phyloP scores from a whole-genome alignment of 2,113 vertebrate genomes.

The Holacanthus passer region DNA sequence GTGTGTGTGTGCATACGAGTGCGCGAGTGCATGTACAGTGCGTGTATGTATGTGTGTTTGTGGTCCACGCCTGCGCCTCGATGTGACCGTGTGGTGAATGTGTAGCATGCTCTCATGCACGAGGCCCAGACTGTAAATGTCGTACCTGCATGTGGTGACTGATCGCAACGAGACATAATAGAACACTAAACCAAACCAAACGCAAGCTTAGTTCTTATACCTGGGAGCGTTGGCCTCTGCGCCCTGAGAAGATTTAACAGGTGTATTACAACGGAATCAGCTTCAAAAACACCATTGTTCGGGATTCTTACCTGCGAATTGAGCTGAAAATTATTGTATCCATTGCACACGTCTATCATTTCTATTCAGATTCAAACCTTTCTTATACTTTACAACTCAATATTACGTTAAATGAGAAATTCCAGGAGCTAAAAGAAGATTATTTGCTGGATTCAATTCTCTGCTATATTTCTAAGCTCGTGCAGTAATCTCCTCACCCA shows the following conservation, averaged over 20 bases:
- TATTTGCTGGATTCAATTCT: not conserved
- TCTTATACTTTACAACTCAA: slow-evolving; percentile 2
- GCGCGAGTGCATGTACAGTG: slow-evolving; percentile 37
- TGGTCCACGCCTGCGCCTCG: slow-evolving; percentile 63
- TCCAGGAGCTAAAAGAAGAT: slow-evolving; percentile 17
- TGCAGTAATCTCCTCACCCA: slow-evolving; percentile 17
- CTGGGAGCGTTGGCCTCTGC: slow-evolving; percentile 13
- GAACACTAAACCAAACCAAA: slow-evolving; percentile 49
- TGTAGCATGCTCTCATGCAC: slow-evolving; percentile 79
- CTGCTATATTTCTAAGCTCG: not conserved
- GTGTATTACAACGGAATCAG: slow-evolving; percentile 5
- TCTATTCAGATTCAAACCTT: slow-evolving; percentile 30
- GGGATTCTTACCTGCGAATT: not conserved
- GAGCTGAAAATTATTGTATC: not conserved
- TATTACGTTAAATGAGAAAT: not conserved
- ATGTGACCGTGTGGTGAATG: slow-evolving; percentile 76
- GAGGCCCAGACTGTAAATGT: slow-evolving; percentile 68
- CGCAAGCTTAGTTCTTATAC: slow-evolving; percentile 43
- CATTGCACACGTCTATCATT: not conserved
- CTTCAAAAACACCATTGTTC: not conserved
- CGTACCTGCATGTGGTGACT: slow-evolving; percentile 80
- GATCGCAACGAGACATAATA: slow-evolving; percentile 65
- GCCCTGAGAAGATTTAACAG: slow-evolving; percentile 13
- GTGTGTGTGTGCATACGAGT: slow-evolving; percentile 28
- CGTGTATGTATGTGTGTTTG: slow-evolving; percentile 40